phyloP scores from a whole-genome alignment of 2,113 vertebrate species.

The Sinocyclocheilus anshuiensis region DNA sequence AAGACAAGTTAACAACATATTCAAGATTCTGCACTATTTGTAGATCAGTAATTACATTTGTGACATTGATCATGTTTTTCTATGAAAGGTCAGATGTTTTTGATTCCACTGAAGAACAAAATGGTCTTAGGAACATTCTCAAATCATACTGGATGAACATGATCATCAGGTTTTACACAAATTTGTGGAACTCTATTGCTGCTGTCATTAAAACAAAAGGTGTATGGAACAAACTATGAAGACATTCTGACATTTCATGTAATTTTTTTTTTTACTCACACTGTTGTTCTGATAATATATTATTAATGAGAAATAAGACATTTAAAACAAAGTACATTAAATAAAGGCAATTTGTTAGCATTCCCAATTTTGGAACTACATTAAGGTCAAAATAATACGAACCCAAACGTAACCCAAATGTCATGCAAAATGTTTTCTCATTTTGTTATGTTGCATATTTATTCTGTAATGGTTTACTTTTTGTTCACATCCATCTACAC shows the following conservation, averaged over 20 bases:
- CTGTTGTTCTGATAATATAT: not conserved
- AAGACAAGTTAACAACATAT: not conserved
- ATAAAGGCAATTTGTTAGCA: not conserved
- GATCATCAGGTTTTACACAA: not conserved
- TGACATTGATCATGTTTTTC: not conserved
- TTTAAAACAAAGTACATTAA: not conserved
- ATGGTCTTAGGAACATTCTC: too few species aligned
- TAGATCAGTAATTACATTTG: not conserved
- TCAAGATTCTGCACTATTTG: not conserved
- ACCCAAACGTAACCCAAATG: not conserved
- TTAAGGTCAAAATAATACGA: not conserved
- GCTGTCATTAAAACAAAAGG: not conserved
- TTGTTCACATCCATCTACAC: too few species aligned
- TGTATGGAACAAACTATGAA: not conserved
- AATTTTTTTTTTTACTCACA: not conserved
- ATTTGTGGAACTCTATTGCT: not conserved
- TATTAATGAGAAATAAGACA: not conserved
- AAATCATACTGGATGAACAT: not conserved
- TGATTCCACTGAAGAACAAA: too few species aligned
- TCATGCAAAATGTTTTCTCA: not conserved
- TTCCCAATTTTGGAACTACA: not conserved
- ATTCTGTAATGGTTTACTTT: too few species aligned
- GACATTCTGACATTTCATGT: not conserved
- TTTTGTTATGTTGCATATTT: too few species aligned
- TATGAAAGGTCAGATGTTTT: not conserved